phyloP scores from a whole-genome alignment of 2,797 vertebrate genomes.

The Squalus acanthias region DNA sequence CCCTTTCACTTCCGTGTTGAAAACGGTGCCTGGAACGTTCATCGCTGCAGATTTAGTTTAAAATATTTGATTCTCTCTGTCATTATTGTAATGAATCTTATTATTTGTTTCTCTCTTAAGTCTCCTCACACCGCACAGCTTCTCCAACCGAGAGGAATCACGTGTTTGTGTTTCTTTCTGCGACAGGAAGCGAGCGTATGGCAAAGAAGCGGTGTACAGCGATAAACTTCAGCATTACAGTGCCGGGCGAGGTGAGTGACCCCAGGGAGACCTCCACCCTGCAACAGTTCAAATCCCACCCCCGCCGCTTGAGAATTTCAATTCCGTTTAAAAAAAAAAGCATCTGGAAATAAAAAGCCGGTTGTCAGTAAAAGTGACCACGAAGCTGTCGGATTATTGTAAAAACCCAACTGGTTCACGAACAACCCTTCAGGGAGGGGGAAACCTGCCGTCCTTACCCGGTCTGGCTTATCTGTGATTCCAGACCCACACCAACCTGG shows the following conservation, averaged over 20 bases:
- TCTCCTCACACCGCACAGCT: not conserved
- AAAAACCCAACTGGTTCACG: not conserved
- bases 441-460: not conserved
- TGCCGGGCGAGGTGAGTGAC: constrained; percentile 86
- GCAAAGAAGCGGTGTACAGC: constrained; percentile 93
- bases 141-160: not conserved
- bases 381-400: not conserved
- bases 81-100: not conserved
- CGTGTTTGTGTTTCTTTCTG: not conserved
- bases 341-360: not conserved
- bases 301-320: no score
- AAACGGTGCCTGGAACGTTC: not conserved
- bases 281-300: not conserved
- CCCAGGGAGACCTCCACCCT: not conserved
- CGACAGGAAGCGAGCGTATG: constrained; percentile 87
- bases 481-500: not conserved
- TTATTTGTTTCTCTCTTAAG: not conserved
- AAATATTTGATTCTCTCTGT: no score
- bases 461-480: not conserved
- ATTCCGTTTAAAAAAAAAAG: not conserved
- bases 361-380: not conserved
- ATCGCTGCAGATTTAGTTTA: not conserved
- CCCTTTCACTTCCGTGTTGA: not conserved
- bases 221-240: constrained; percentile 97
- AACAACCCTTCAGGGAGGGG: not conserved